A percentile compares a stretch with the other conserved stretches of the same genome.
Conservation (phyloP, 2,797 vertebrate genomes). For the Tympanoctomys barrerae region DNA sequence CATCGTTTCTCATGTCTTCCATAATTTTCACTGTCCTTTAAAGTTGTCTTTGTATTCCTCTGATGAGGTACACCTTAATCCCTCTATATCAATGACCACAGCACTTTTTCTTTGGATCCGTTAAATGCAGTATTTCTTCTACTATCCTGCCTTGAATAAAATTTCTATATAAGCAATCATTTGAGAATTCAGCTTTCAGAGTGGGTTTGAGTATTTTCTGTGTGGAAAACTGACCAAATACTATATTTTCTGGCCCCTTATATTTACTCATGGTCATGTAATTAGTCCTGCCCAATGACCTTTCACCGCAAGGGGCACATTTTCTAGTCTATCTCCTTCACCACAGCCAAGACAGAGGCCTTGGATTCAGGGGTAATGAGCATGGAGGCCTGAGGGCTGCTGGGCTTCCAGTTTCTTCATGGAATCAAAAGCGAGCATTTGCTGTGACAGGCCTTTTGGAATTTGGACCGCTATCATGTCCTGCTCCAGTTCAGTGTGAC, state of each 20-base stretch:
- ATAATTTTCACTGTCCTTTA: not conserved
- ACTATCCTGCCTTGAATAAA: not conserved
- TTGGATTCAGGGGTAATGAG: not conserved
- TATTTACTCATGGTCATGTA: not conserved
- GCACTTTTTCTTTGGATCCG: not conserved
- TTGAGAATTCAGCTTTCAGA: slow-evolving; percentile 19
- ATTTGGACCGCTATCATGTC: not conserved
- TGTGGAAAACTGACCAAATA: not conserved
- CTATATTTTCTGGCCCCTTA: not conserved
- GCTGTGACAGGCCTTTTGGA: not conserved
- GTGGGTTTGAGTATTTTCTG: not conserved
- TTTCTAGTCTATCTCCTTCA: not conserved
- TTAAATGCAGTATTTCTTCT: not conserved
- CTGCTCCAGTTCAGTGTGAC: not conserved
- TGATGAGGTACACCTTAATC: not conserved
- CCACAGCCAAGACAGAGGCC: not conserved
- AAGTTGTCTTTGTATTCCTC: not conserved
- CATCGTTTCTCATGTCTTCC: not conserved
- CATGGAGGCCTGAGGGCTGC: not conserved
- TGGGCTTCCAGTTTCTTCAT: not conserved
- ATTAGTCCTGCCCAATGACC: not conserved
- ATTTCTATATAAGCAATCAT: not conserved
- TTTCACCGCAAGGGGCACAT: not conserved
- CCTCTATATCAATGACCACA: not conserved
- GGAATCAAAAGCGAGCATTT: not conserved